Evolutionary conservation across 2,797 vertebrate genomes (phyloP).

Genomic region (Chloroceryle inda): DNA sequence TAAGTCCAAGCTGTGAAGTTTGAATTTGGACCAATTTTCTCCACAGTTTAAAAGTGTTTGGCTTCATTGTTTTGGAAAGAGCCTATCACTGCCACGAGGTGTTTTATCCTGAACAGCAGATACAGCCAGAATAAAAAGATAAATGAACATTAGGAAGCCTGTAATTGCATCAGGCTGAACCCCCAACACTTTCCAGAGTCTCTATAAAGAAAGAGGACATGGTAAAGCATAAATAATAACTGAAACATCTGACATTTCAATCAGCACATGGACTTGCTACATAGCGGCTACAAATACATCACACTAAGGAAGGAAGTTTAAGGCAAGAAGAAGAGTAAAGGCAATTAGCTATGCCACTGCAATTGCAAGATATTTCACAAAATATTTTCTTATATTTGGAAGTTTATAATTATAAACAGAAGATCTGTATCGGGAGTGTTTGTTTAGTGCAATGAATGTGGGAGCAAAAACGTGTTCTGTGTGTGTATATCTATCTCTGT

Average conservation of each 20-base stretch:
- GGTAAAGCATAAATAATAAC: conserved; percentile 8
- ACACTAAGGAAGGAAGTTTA: background rate
- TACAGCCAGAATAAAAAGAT: background rate
- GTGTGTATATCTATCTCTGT: background rate
- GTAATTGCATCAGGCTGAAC: background rate
- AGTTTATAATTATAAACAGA: background rate
- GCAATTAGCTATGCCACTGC: background rate
- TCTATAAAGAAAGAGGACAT: background rate
- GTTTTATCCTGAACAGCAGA: conserved; percentile 1
- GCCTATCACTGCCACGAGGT: background rate
- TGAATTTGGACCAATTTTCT: conserved; percentile 39
- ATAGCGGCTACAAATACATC: background rate
- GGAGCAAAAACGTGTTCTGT: background rate
- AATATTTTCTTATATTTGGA: background rate
- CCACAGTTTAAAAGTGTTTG: background rate
- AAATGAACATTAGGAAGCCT: background rate
- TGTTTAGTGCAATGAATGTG: background rate
- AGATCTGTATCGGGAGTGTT: background rate
- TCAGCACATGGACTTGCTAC: background rate
- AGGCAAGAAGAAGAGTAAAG: background rate
- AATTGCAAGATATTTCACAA: background rate
- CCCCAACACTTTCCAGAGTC: background rate
- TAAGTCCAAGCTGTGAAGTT: conserved; percentile 44
- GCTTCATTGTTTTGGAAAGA: background rate
- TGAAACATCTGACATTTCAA: background rate